phyloP scores from a whole-genome alignment of 2,113 vertebrate species.

The Pedetes capensis region DNA sequence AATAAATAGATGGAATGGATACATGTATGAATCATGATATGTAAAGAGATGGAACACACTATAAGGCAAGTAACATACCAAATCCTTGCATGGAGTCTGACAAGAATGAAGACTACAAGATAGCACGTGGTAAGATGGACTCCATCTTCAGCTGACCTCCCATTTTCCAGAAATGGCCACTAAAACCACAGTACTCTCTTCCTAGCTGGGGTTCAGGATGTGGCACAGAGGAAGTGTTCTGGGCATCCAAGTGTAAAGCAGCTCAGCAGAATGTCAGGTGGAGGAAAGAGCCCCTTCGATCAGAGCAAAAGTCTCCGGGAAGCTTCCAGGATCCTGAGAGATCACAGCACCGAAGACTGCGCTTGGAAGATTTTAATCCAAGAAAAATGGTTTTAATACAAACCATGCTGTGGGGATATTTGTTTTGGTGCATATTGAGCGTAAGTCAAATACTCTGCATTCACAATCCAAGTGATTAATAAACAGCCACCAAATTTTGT shows the following conservation, averaged over 20 bases:
- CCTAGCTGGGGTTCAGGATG: not conserved
- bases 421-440: constrained; percentile 75
- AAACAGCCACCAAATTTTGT: constrained; percentile 59
- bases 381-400: constrained; percentile 84
- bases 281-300: not conserved
- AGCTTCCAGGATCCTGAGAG: not conserved
- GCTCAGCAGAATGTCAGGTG: not conserved
- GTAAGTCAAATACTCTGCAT: constrained; percentile 76
- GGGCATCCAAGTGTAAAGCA: not conserved
- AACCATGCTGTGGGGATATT: constrained; percentile 71
- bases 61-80: not conserved
- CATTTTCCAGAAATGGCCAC: not conserved
- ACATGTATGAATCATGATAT: not conserved
- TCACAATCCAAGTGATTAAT: constrained; percentile 72
- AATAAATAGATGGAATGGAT: not conserved
- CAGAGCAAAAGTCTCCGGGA: not conserved
- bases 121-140: not conserved
- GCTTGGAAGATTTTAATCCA: constrained; percentile 72
- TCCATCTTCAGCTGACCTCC: not conserved
- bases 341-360: constrained; percentile 41
- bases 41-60: not conserved
- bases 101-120: not conserved
- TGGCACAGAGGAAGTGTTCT: not conserved
- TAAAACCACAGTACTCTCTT: not conserved
- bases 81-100: not conserved